Evolutionary conservation across 2,113 vertebrate species (phyloP).

Genomic region (Lasiurus borealis): DNA sequence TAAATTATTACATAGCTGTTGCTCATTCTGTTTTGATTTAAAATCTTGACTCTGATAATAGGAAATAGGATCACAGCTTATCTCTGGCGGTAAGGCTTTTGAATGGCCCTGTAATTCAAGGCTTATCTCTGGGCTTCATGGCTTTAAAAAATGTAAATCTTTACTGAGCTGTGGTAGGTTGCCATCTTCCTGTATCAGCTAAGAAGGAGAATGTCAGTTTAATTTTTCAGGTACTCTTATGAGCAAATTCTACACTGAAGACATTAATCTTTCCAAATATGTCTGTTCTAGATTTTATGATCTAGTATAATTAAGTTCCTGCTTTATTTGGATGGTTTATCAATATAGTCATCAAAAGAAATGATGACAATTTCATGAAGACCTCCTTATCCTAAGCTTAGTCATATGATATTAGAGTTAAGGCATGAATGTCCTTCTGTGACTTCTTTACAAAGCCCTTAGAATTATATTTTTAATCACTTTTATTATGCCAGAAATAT

Average conservation of each 20-base stretch:
- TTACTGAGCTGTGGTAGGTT: slow-evolving; percentile 4
- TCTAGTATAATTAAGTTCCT: neutral
- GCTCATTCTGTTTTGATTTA: slow-evolving; percentile 53
- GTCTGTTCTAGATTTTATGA: slow-evolving; percentile 16
- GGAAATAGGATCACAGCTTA: slow-evolving; percentile 66
- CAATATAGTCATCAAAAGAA: neutral
- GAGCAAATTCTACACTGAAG: neutral
- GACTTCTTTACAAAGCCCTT: neutral
- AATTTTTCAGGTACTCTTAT: slow-evolving; percentile 31
- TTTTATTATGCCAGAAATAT: neutral
- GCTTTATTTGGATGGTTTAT: neutral
- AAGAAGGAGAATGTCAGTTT: slow-evolving; percentile 45
- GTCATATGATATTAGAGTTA: neutral
- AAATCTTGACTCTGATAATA: slow-evolving; percentile 56
- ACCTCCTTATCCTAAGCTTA: neutral
- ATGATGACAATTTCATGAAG: neutral
- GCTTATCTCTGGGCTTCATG: slow-evolving; percentile 67
- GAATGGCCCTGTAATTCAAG: slow-evolving; percentile 58
- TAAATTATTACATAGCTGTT: slow-evolving; percentile 16
- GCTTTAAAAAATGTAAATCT: slow-evolving; percentile 75
- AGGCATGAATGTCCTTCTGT: neutral
- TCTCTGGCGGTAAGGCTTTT: slow-evolving; percentile 42
- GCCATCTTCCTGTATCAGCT: neutral
- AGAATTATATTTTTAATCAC: neutral
- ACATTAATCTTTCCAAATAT: neutral